phyloP scores from a whole-genome alignment of 2,888 invertebrate genomes.

The Chrysolina americana region DNA sequence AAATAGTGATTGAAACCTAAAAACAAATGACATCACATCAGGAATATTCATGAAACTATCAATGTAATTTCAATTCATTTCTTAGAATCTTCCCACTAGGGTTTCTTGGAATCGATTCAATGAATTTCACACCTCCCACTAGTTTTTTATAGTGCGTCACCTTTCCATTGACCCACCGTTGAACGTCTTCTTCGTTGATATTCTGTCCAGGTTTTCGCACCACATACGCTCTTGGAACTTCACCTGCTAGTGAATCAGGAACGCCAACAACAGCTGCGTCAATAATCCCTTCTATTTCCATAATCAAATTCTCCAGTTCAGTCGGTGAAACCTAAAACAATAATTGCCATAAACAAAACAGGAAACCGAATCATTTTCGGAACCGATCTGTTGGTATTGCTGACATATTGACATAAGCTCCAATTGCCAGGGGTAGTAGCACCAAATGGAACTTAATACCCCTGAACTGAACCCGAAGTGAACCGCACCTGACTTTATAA shows the following conservation, averaged over 20 bases:
- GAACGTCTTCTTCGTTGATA: constrained; percentile 74
- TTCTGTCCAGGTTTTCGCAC: constrained; percentile 74
- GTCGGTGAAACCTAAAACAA: constrained; percentile 83
- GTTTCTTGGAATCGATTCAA: constrained; percentile 81
- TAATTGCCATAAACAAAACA: not conserved
- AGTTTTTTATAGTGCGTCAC: constrained; percentile 82
- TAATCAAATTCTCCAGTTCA: constrained; percentile 84
- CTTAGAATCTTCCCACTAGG: constrained; percentile 84
- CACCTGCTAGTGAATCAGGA: constrained; percentile 79
- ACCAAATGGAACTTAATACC: no score
- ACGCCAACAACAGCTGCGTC: constrained; percentile 87
- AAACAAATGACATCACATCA: not conserved
- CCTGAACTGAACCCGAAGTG: no score
- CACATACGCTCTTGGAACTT: constrained; percentile 83
- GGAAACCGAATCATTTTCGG: no score
- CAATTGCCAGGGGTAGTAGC: no score
- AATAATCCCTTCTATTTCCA: constrained; percentile 79
- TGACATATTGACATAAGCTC: no score
- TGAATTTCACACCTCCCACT: constrained; percentile 79
- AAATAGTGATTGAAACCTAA: constrained; percentile 7
- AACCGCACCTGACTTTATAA: no score
- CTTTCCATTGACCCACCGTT: constrained; percentile 75
- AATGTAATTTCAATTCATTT: constrained; percentile 74
- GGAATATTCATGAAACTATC: constrained; percentile 17
- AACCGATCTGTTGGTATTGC: no score